Evolutionary conservation across 2,888 invertebrate species (phyloP), one percentile per base, ranked within the genome.

Genomic region (Caenorhabditis afra): DNA sequence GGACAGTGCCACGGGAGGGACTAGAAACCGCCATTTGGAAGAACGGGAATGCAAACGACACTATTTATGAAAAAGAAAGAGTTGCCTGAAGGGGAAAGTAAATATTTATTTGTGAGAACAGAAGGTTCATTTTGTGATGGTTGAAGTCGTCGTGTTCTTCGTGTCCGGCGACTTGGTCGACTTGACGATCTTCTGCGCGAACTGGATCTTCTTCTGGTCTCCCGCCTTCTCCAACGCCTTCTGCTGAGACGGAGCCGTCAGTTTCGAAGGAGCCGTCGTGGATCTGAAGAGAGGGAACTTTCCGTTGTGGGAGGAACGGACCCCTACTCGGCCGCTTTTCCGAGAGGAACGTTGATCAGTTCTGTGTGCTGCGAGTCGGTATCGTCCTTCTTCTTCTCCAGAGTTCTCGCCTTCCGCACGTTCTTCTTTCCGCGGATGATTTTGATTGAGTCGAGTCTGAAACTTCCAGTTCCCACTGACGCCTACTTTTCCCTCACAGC

Each of bases 331-430:
- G 73, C 49, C 18, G 75, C 75, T 12, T 75, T 75, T 18, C 75
- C 61, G 20, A 75, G 18, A 8, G 61, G 67, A 45, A 75, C 41
- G 16, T 61, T 47, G 41, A 75, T 75, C n/a, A 75, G 1, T 44
- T 75, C 61, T 12, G 75, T 75, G 35, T 75, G 75, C 55, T 75
- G 75, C 49, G 66, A 67, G 55, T 75, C 59, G 5, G 53, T 47
- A 10, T 75, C 65, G 0, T 39, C 57, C 12, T 67, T 67, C 44
- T 61, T 67, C 18, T 44, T 29, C 7, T 22, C 23, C 29, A 23
- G 10, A 3, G 49, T 23, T 37, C 58, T 44, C 12, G 58, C 18
- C 44, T 67, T 75, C 18, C 55, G 20, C 0, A 47, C 18, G 2
- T 55, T 67, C 49, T 55, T 67, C 23, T 67, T 75, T 20, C 67